Conservation (phyloP, 2,888 invertebrate genomes). For the Carcina quercana region DNA sequence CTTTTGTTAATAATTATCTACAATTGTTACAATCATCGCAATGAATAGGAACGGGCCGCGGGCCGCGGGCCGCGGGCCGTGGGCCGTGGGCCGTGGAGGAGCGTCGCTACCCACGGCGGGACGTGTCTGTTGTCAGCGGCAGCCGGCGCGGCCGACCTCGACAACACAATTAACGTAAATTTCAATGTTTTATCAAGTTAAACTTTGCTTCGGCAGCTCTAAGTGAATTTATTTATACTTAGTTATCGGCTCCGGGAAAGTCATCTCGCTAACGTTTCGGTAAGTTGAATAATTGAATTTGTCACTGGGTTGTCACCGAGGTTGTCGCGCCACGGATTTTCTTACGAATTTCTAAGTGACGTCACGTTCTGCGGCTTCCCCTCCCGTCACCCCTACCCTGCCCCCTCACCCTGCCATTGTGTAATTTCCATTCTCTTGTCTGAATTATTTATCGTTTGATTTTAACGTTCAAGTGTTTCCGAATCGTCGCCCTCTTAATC, state of each 20-base stretch:
- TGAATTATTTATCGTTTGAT: constrained; percentile 71
- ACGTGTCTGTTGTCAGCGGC: not conserved
- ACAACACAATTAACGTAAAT: constrained; percentile 68
- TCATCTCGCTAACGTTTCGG: constrained; percentile 71
- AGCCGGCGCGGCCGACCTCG: no score
- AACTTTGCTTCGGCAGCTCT: constrained; percentile 69
- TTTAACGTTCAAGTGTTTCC: constrained; percentile 43
- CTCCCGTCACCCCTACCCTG: constrained; percentile 13
- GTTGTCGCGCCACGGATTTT: constrained; percentile 70
- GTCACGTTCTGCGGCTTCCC: constrained; percentile 49
- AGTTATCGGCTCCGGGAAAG: constrained; percentile 70
- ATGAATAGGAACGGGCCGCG: no score
- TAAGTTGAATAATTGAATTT: constrained; percentile 74
- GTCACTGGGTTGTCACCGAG: constrained; percentile 64
- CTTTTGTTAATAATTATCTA: no score
- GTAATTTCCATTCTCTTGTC: constrained; percentile 61
- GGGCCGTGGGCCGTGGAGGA: no score
- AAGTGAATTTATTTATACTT: constrained; percentile 74
- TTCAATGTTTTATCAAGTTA: constrained; percentile 72
- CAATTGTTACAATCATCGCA: no score
- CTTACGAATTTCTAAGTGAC: constrained; percentile 56
- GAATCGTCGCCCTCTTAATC: constrained; percentile 7
- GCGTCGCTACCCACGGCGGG: no score
- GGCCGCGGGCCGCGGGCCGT: no score
- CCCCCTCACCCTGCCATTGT: constrained; percentile 40